A percentile compares a stretch with the other conserved stretches of the same genome.
phyloP scores from a whole-genome alignment of 2,113 vertebrate species.

The Elachura formosa region DNA sequence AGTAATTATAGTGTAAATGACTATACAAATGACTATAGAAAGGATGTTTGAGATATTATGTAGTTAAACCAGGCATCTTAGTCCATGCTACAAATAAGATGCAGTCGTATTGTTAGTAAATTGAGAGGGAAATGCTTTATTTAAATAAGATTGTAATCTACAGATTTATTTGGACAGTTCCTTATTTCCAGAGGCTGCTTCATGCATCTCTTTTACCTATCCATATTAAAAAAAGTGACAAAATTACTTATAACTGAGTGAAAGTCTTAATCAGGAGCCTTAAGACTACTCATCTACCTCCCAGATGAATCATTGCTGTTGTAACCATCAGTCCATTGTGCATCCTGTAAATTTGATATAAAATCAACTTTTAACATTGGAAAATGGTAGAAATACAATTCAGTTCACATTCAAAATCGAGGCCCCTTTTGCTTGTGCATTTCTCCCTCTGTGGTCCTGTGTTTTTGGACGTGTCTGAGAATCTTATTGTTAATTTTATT shows the following conservation, averaged over 20 bases:
- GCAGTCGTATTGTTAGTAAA: not conserved
- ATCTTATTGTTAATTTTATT: accelerated
- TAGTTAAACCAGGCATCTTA: not conserved
- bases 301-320: not conserved
- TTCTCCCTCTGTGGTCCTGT: not conserved
- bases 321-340: accelerated
- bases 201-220: not conserved
- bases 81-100: not conserved
- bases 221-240: not conserved
- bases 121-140: not conserved
- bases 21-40: not conserved
- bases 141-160: not conserved
- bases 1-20: not conserved
- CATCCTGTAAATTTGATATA: not conserved
- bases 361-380: not conserved
- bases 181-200: not conserved
- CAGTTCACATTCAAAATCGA: not conserved
- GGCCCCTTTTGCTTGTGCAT: not conserved
- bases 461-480: not conserved
- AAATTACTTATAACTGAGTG: not conserved
- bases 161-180: not conserved
- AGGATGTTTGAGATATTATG: not conserved
- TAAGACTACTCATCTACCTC: not conserved
- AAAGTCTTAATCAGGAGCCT: not conserved
- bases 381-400: not conserved